Base-by-base conservation (phyloP, 1,140 invertebrate genomes). In the Drosophila repleta region DNA sequence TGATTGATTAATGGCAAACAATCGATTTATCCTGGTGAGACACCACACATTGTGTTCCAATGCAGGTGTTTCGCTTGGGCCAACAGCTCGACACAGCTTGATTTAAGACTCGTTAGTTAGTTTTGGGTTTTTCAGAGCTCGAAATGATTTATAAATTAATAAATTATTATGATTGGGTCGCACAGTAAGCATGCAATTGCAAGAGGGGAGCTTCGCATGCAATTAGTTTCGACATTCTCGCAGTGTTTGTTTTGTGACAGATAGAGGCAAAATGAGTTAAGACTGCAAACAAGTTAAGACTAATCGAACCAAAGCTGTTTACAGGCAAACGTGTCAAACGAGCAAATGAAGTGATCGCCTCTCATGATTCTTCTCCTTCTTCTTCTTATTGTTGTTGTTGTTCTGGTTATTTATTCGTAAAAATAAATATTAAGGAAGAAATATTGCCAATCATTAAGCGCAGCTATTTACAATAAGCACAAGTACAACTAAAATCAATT, bases 321-420 rank as follows among this genome's bases (percentile, higher is more conserved):
- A 51, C 67, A 65, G 52, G 71, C 79, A 83, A 82, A 45, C 67
- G 26, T 41, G 43, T 51, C 46, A 56, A 41, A 41, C 64, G 35
- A 62, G 41, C 56, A 63, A 65, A 73, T 85, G 81, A 84, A 82
- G 74, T 82, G 78, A 82, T 81, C 78, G 78, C 69, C 52, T 62
- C 18, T 13, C 77, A 46, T 69, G 43, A 3, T 37, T 13, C 29
- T 24, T 85, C 49, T 69, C 39, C 1, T 37, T 17, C 13, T 24
- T 55, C 20, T 43, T n/a, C 10, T 45, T 45, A 11, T 46, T 46
- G 20, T 55, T 39, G 21, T 37, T 64, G 20, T 60, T 39, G 35
- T n/a, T n/a, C n/a, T n/a, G n/a, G n/a, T 32, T 61, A 37, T 24
- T 45, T 26, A 17, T 17, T 32, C 21, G 24, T 53, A 53, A 7